Evolutionary conservation across 2,113 vertebrate genomes (phyloP).

Genomic region (Macquaria australasica): DNA sequence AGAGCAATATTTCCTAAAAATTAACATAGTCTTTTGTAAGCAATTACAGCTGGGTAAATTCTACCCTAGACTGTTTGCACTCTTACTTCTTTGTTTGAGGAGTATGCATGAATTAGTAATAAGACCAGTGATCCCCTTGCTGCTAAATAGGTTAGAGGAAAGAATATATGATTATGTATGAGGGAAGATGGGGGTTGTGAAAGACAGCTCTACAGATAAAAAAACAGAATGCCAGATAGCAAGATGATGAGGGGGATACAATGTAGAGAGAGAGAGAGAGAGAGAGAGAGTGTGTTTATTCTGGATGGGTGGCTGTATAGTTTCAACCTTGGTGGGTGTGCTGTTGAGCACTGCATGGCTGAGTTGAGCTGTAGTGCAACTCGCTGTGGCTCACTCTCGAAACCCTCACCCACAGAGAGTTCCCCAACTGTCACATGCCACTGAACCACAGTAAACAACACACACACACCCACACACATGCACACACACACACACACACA

Average conservation of each 20-base stretch:
- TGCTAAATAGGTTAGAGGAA: constrained; percentile 79
- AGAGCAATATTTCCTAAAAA: constrained; percentile 53
- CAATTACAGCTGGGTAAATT: constrained; percentile 59
- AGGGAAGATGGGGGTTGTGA: constrained; percentile 57
- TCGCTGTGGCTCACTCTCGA: constrained; percentile 65
- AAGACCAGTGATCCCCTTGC: constrained; percentile 71
- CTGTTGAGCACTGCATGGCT: constrained; percentile 71
- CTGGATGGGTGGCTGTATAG: constrained; percentile 63
- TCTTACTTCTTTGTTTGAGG: constrained; percentile 74
- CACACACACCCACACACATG: constrained; percentile 41
- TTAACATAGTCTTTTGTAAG: constrained; percentile 49
- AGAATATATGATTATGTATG: constrained; percentile 74
- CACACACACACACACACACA: constrained; percentile 31
- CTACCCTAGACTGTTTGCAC: constrained; percentile 56
- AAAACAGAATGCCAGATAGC: constrained; percentile 30
- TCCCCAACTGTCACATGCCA: constrained; percentile 83
- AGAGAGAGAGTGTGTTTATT: constrained; percentile 57
- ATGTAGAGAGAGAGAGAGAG: constrained; percentile 28
- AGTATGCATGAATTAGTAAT: constrained; percentile 80
- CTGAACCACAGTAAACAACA: constrained; percentile 80
- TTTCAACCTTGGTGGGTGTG: constrained; percentile 69
- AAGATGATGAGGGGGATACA: constrained; percentile 48
- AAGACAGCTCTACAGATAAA: constrained; percentile 41
- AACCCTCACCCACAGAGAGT: constrained; percentile 74
- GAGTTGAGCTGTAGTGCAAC: constrained; percentile 66